These are phyloP conservation scores for Nebria salina DNA, from an alignment of 2,888 invertebrate species.

Conservation along the genomic window DNA sequence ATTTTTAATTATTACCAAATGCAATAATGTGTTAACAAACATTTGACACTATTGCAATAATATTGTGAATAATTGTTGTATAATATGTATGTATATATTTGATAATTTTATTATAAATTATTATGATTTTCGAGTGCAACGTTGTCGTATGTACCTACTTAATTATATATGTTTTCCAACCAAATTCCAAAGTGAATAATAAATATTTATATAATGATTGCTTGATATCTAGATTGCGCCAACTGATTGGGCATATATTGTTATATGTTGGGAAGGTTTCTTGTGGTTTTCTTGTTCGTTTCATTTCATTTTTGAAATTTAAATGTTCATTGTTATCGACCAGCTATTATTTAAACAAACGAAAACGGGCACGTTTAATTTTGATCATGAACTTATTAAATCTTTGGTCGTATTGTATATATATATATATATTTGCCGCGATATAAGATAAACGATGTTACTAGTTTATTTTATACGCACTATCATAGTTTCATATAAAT, in stretches of 20 bases:
- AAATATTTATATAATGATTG: conserved; percentile 16
- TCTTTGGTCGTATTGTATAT: not conserved
- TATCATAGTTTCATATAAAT: not conserved
- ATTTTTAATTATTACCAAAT: conserved; percentile 12
- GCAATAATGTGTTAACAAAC: conserved; percentile 39
- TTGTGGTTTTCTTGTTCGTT: conserved; percentile 22
- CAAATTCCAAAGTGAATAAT: conserved; percentile 25
- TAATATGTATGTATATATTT: conserved; percentile 21
- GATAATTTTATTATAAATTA: conserved; percentile 12
- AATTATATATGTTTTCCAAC: conserved; percentile 7
- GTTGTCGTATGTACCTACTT: conserved; percentile 10
- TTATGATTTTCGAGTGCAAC: conserved; percentile 19
- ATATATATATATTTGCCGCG: not conserved
- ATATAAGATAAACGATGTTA: not conserved
- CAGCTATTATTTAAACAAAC: not conserved
- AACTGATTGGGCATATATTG: conserved; percentile 41
- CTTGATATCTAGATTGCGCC: conserved; percentile 47
- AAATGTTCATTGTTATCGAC: not conserved
- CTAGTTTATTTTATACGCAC: not conserved
- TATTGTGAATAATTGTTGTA: conserved; percentile 35
- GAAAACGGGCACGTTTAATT: not conserved
- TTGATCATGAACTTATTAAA: not conserved
- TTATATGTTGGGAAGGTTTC: conserved; percentile 47
- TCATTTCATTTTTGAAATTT: not conserved
- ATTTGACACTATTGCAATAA: conserved; percentile 39